Percentiles rank a stretch among this genome's conserved stretches.
phyloP scores from a whole-genome alignment of 2,888 invertebrate genomes.

The Onthophagus sagittarius region DNA sequence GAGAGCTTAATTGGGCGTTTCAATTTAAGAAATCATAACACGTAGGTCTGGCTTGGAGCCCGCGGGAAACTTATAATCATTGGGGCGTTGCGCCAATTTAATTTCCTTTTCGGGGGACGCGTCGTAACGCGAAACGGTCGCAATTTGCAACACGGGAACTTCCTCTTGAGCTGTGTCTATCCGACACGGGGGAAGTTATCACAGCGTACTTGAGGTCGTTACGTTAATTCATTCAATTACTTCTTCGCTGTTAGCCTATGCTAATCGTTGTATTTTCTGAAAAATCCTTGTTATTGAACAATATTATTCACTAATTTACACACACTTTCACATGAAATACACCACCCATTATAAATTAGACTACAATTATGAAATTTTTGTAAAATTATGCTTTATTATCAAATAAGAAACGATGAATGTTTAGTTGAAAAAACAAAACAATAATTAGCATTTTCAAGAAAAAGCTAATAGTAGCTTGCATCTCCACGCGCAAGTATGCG shows the following conservation, averaged over 20 bases:
- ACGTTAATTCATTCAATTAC: background rate
- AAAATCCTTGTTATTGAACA: background rate
- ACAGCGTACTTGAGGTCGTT: background rate
- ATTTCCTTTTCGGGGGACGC: background rate
- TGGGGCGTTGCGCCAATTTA: background rate
- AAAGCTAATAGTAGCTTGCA: too few species aligned
- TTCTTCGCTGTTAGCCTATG: background rate
- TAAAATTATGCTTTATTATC: too few species aligned
- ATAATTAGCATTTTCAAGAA: too few species aligned
- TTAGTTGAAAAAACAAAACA: too few species aligned
- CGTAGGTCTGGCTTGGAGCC: slow-evolving; percentile 27
- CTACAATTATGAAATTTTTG: too few species aligned
- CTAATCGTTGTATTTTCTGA: background rate
- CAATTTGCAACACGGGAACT: background rate
- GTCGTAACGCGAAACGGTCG: background rate
- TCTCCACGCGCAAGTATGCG: too few species aligned
- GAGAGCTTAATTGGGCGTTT: slow-evolving; percentile 34
- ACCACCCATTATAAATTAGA: too few species aligned
- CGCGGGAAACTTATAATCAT: slow-evolving; percentile 1
- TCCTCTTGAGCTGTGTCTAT: background rate
- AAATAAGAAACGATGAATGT: too few species aligned
- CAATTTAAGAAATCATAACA: slow-evolving; percentile 38
- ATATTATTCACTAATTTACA: background rate
- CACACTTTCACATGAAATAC: too few species aligned
- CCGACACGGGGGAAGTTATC: background rate